phyloP scores from a whole-genome alignment of 2,797 vertebrate genomes.

The Okamejei kenojei region DNA sequence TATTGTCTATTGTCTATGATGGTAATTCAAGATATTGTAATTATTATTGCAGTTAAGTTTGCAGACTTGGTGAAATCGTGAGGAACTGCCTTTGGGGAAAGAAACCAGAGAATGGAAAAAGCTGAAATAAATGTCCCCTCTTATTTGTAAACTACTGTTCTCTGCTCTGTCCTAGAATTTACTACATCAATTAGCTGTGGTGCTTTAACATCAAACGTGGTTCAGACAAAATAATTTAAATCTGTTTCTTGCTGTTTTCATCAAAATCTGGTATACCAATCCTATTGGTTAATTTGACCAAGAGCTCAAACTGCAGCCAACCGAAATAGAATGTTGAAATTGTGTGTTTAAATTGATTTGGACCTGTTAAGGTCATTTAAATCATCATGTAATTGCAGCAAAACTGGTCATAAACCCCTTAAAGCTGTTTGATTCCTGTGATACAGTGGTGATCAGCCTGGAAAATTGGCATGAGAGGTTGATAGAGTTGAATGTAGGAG shows the following conservation, averaged over 20 bases:
- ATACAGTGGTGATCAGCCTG: not conserved
- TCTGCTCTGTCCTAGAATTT: not conserved
- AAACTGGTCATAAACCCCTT: not conserved
- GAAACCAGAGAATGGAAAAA: not conserved
- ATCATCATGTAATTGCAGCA: not conserved
- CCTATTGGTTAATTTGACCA: not conserved
- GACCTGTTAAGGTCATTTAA: not conserved
- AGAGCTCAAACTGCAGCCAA: not conserved
- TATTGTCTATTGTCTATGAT: not conserved
- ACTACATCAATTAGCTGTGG: not conserved
- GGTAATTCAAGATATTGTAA: not conserved
- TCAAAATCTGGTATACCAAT: not conserved
- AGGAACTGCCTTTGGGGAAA: not conserved
- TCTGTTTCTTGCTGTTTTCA: not conserved
- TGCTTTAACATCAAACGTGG: not conserved
- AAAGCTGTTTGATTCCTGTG: not conserved
- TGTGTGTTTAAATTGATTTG: slow-evolving; percentile 1
- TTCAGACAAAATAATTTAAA: not conserved
- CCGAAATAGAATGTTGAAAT: not conserved
- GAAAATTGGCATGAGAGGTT: not conserved
- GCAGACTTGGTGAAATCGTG: not conserved
- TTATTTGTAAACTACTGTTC: too few species aligned
- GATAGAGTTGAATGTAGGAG: too few species aligned
- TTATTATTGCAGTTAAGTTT: not conserved
- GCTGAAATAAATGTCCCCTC: not conserved